A percentile compares a stretch with the other conserved stretches of the same genome.
phyloP scores from a whole-genome alignment of 2,797 vertebrate species.

The Gambelia wislizenii region DNA sequence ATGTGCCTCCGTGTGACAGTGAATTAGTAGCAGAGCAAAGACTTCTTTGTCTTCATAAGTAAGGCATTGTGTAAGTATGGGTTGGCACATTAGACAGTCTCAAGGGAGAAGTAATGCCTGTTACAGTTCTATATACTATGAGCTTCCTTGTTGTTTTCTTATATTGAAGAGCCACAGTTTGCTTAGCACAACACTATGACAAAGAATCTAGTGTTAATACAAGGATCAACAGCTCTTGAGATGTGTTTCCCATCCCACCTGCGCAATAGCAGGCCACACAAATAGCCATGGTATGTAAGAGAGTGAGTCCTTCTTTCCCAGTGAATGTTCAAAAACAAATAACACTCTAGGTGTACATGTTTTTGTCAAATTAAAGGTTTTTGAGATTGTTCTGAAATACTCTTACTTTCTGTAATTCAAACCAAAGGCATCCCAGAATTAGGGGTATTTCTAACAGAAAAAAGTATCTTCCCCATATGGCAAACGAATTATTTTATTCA shows the following conservation, averaged over 20 bases:
- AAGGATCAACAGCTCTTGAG: not conserved
- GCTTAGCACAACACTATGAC: not conserved
- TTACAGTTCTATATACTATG: not conserved
- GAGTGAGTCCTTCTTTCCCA: not conserved
- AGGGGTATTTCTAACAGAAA: not conserved
- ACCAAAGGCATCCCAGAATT: not conserved
- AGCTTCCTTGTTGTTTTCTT: not conserved
- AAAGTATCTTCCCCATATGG: not conserved
- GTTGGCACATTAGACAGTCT: not conserved
- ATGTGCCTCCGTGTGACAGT: not conserved
- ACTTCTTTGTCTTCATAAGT: not conserved
- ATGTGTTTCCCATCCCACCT: not conserved
- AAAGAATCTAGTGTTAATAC: slow-evolving; percentile 11
- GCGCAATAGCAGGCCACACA: not conserved
- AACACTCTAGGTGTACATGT: not conserved
- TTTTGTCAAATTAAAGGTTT: not conserved
- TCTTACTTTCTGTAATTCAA: not conserved
- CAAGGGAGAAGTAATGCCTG: not conserved
- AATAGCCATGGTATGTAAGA: not conserved
- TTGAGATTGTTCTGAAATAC: not conserved
- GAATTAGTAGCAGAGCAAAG: not conserved
- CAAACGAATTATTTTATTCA: not conserved
- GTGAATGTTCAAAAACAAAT: not conserved
- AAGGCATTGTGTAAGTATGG: not conserved
- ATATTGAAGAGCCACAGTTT: not conserved